These are phyloP conservation scores for Tringa solitaria DNA, from an alignment of 2,113 vertebrate genomes.

Conservation along the genomic window DNA sequence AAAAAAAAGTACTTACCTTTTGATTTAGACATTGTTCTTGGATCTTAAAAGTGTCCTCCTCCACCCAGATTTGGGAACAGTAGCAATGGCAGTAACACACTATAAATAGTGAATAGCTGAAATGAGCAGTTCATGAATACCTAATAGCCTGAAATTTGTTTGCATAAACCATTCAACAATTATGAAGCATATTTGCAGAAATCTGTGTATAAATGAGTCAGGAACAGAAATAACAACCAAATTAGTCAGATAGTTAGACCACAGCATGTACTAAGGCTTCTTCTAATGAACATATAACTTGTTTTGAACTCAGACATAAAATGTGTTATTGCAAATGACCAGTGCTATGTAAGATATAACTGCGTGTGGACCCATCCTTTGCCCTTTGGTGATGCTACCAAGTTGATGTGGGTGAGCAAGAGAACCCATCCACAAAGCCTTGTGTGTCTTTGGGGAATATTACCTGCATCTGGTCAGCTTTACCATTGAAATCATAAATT, in stretches of 20 bases:
- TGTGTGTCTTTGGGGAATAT: not conserved
- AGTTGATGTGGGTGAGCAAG: not conserved
- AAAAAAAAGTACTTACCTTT: not conserved
- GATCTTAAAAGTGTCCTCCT: not conserved
- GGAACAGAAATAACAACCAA: not conserved
- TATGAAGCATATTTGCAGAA: not conserved
- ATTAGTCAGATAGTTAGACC: not conserved
- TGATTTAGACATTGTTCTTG: not conserved
- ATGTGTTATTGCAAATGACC: not conserved
- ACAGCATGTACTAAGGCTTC: not conserved
- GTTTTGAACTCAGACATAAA: not conserved
- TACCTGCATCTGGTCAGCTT: not conserved
- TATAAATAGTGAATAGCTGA: slow-evolving; percentile 8
- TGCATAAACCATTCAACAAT: not conserved
- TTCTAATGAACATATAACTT: not conserved
- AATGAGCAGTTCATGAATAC: slow-evolving; percentile 10
- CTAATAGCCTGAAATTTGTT: not conserved
- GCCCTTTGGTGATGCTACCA: not conserved
- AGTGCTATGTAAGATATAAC: not conserved
- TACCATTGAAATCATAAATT: fast-evolving
- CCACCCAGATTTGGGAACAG: not conserved
- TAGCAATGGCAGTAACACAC: not conserved
- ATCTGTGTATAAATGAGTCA: slow-evolving; percentile 13
- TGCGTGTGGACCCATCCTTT: not conserved
- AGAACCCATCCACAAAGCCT: not conserved